Evolutionary conservation across 2,888 invertebrate genomes (phyloP).

Genomic region (Galeruca laticollis): DNA sequence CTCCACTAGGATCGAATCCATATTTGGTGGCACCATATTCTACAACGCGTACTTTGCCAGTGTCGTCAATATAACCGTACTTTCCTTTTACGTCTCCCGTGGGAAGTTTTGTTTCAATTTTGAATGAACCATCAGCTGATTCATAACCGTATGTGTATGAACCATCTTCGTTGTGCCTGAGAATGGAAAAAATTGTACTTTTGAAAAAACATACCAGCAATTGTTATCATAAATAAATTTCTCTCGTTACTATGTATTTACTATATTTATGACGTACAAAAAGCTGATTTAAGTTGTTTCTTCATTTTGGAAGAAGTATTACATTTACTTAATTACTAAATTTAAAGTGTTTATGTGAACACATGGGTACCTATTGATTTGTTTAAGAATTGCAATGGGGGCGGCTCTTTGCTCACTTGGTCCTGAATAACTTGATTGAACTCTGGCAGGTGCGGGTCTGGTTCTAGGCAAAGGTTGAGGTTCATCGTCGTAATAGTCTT

Average conservation of each 20-base stretch:
- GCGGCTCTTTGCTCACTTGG: constrained; percentile 68
- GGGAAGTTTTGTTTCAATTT: constrained; percentile 87
- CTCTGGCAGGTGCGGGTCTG: constrained; percentile 67
- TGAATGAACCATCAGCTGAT: constrained; percentile 88
- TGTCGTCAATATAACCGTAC: constrained; percentile 89
- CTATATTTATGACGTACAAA: too few species aligned
- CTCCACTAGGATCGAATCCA: constrained; percentile 88
- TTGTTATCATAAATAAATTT: too few species aligned
- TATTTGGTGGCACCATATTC: constrained; percentile 91
- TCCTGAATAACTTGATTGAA: constrained; percentile 65
- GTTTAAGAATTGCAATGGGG: constrained; percentile 85
- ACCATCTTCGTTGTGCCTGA: constrained; percentile 88
- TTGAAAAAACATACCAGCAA: not conserved
- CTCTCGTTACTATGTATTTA: too few species aligned
- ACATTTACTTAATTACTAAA: too few species aligned
- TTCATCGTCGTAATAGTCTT: constrained; percentile 65
- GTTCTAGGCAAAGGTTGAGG: constrained; percentile 57
- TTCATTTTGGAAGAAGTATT: too few species aligned
- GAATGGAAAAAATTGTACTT: constrained; percentile 50
- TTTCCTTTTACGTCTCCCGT: constrained; percentile 90
- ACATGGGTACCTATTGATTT: constrained; percentile 81
- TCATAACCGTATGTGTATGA: constrained; percentile 93
- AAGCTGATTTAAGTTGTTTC: too few species aligned
- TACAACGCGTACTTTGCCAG: constrained; percentile 81
- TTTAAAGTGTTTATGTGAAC: too few species aligned